A percentile compares a stretch with the other conserved stretches of the same genome.
These are phyloP conservation scores for Agrochola litura DNA, from an alignment of 2,888 invertebrate genomes.

Conservation along the genomic window DNA sequence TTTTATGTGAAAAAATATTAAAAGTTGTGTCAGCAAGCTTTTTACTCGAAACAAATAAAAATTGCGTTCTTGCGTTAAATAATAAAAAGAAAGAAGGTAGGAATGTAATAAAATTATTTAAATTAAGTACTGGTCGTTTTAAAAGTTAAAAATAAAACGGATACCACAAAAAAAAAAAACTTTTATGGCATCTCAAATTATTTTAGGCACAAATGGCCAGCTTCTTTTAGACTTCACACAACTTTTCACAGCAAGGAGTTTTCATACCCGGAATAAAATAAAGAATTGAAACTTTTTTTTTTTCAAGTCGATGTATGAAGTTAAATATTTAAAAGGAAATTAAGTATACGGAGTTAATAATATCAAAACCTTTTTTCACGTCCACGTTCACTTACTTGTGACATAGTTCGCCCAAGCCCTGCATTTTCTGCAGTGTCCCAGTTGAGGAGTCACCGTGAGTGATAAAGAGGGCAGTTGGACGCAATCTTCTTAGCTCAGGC, in stretches of 20 bases:
- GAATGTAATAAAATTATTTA: background rate
- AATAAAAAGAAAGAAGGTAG: background rate
- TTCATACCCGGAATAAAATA: background rate
- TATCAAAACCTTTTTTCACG: background rate
- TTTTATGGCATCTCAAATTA: background rate
- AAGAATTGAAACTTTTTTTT: background rate
- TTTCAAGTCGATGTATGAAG: background rate
- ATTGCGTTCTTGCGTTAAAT: no score
- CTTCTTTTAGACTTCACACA: background rate
- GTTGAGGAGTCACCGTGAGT: slow-evolving; percentile 97
- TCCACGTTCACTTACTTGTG: slow-evolving; percentile 89
- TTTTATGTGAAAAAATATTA: background rate
- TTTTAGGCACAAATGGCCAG: background rate
- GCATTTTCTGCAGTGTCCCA: slow-evolving; percentile 95
- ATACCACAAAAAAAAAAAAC: background rate
- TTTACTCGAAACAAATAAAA: background rate
- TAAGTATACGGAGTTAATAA: background rate
- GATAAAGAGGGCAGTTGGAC: slow-evolving; percentile 94
- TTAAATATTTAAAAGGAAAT: background rate
- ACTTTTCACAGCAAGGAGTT: background rate
- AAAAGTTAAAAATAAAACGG: background rate
- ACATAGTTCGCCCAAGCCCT: slow-evolving; percentile 95
- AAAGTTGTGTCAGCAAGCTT: background rate
- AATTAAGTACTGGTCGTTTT: background rate
- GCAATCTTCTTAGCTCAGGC: slow-evolving; percentile 91